Evolutionary conservation across 2,797 vertebrate genomes (phyloP).

Genomic region (Prunella strophiata): DNA sequence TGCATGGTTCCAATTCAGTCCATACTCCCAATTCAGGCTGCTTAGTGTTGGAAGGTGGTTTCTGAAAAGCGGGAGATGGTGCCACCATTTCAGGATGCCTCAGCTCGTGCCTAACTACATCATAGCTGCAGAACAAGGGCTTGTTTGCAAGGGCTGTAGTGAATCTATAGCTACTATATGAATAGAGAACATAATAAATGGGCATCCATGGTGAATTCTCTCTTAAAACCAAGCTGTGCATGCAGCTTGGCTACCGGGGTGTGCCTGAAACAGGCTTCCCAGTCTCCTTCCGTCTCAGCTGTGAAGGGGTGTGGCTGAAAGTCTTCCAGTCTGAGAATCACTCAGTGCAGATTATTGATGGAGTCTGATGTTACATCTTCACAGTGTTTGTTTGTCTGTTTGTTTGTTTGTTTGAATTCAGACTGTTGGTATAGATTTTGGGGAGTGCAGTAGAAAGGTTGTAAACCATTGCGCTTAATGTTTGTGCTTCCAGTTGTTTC

Average conservation of each 20-base stretch:
- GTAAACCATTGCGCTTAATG: background rate
- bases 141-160: background rate
- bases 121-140: background rate
- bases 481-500: background rate
- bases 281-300: background rate
- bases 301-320: background rate
- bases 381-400: background rate
- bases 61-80: conserved; percentile 34
- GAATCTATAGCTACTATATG: background rate
- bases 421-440: background rate
- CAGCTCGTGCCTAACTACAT: background rate
- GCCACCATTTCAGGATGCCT: conserved; percentile 20
- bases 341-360: background rate
- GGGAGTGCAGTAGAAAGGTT: background rate
- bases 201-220: background rate
- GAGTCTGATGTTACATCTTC: conserved; percentile 16
- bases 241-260: background rate
- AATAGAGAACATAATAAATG: background rate
- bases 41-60: background rate
- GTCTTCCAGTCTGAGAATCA: background rate
- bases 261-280: background rate
- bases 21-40: background rate
- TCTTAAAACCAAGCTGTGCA: background rate
- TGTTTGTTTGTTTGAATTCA: background rate
- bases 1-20: conserved; percentile 52